Evolutionary conservation across 30 jellyfish, hydroid and myxozoan genomes (phyloP).

Genomic region (Phacellophora camtschatica): DNA sequence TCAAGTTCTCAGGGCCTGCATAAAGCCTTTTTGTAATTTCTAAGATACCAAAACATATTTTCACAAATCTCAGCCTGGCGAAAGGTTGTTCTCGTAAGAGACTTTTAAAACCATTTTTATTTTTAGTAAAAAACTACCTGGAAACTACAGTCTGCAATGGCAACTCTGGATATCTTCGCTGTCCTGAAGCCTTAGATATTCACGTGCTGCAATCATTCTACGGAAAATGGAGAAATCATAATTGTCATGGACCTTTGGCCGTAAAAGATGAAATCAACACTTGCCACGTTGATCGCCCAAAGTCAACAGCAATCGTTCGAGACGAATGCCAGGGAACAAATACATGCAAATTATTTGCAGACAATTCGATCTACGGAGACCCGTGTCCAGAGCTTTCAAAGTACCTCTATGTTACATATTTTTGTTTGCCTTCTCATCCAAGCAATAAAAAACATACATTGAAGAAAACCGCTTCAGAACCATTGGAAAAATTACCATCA

Average conservation of each 20-base stretch:
- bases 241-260: conserved; percentile 84
- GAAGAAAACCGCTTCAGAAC: neutral
- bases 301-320: conserved; percentile 80
- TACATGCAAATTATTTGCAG: conserved; percentile 81
- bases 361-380: conserved; percentile 78
- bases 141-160: conserved; percentile 92
- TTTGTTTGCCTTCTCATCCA: conserved; percentile 77
- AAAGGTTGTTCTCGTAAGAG: too few relatives aligned
- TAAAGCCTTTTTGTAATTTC: too few relatives aligned
- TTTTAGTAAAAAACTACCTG: conserved; percentile 68
- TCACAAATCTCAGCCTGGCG: too few relatives aligned
- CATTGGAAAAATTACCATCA: neutral
- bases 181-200: conserved; percentile 76
- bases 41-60: too few relatives aligned
- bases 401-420: conserved; percentile 89
- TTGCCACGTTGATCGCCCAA: conserved; percentile 76
- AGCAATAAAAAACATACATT: neutral
- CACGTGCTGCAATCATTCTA: conserved; percentile 90
- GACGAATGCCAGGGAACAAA: conserved; percentile 93
- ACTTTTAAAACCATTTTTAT: neutral
- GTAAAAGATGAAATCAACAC: conserved; percentile 84
- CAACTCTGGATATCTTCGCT: conserved; percentile 54
- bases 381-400: conserved; percentile 87
- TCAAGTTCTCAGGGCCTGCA: too few relatives aligned
- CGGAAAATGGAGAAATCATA: conserved; percentile 97